These are phyloP conservation scores for Hydropsyche tenuis DNA, from an alignment of 1,140 invertebrate species.

Conservation along the genomic window DNA sequence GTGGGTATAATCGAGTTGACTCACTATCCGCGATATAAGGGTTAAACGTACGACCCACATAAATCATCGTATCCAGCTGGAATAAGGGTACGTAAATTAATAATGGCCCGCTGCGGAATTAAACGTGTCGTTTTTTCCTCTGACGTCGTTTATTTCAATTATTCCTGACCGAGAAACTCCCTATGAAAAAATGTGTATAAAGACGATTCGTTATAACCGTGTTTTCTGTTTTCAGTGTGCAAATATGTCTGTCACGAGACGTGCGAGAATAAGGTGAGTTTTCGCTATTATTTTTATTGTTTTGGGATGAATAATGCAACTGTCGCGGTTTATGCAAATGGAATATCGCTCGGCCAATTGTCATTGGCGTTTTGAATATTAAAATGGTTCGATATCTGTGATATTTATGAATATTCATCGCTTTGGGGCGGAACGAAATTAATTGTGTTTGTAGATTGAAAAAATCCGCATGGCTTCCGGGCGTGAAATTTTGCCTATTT, in stretches of 20 bases:
- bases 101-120: background rate
- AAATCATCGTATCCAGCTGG: background rate
- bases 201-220: slow-evolving; percentile 28
- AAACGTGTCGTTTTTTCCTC: background rate
- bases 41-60: slow-evolving; percentile 1
- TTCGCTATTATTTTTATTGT: background rate
- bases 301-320: no score
- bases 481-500: no score
- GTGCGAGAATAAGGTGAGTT: slow-evolving; percentile 73
- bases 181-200: background rate
- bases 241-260: slow-evolving; percentile 74
- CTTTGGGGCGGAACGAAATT: no score
- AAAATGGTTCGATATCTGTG: no score
- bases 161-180: background rate
- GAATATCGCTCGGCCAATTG: no score
- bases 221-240: slow-evolving; percentile 70
- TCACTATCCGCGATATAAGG: slow-evolving; percentile 2
- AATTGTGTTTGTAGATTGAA: no score
- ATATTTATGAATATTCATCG: no score
- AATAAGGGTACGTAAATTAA: slow-evolving; percentile 18
- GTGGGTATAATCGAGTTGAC: background rate
- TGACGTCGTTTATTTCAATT: slow-evolving; percentile 10
- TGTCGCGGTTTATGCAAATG: no score
- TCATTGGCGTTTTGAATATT: no score
- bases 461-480: no score